Evolutionary conservation across 2,113 vertebrate species (phyloP).

Genomic region (Phycodurus eques): DNA sequence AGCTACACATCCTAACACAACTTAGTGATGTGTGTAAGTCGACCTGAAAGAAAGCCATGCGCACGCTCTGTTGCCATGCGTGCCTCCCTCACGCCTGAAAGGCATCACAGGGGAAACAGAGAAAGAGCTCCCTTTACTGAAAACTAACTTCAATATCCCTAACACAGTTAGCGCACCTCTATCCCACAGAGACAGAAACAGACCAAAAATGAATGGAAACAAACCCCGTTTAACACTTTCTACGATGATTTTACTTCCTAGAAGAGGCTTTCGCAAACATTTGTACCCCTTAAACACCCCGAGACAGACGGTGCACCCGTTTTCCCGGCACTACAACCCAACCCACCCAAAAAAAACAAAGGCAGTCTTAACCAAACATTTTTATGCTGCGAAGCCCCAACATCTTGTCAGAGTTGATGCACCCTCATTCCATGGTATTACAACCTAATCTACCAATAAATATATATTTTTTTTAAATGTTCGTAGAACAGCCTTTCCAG

Average conservation of each 20-base stretch:
- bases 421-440: too few relatives aligned
- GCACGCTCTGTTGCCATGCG: background rate
- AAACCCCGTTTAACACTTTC: background rate
- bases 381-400: too few relatives aligned
- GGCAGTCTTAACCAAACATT: too few relatives aligned
- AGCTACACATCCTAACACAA: constrained; percentile 36
- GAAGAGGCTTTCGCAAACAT: too few relatives aligned
- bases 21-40: constrained; percentile 2
- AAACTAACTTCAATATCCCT: background rate
- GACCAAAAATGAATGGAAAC: background rate
- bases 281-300: too few relatives aligned
- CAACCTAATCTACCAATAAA: too few relatives aligned
- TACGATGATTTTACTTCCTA: too few relatives aligned
- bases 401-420: too few relatives aligned
- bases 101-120: background rate
- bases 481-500: background rate
- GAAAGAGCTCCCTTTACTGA: background rate
- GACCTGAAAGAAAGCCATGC: constrained; percentile 5
- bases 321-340: too few relatives aligned
- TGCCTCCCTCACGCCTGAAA: background rate
- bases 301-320: too few relatives aligned
- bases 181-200: background rate
- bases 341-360: too few relatives aligned
- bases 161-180: background rate
- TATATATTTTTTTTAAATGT: too few relatives aligned